phyloP scores from a whole-genome alignment of 2,888 invertebrate species.

The Hydrotaea diabolus region DNA sequence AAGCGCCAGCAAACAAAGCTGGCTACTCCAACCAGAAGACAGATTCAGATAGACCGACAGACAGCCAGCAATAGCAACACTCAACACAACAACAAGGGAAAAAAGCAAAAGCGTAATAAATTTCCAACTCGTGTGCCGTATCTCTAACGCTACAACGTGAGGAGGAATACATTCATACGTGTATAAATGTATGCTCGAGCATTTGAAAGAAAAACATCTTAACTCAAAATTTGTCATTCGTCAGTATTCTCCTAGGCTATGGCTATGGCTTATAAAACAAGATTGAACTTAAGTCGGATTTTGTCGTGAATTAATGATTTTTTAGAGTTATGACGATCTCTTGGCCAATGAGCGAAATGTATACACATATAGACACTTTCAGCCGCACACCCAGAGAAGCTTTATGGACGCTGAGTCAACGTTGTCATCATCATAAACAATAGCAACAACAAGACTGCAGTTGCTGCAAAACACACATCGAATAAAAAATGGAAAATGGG shows the following conservation, averaged over 20 bases:
- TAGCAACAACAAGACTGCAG: not conserved
- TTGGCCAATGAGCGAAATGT: too few relatives aligned
- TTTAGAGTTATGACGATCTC: too few relatives aligned
- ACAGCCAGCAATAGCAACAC: conserved; percentile 54
- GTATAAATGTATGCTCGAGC: conserved; percentile 58
- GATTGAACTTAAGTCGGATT: too few relatives aligned
- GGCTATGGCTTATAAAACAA: too few relatives aligned
- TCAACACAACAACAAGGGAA: conserved; percentile 55
- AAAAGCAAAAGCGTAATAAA: conserved; percentile 46
- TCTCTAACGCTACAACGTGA: conserved; percentile 8
- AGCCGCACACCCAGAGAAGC: conserved; percentile 61
- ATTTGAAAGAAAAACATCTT: too few relatives aligned
- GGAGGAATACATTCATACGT: conserved; percentile 66
- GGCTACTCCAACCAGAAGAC: conserved; percentile 53
- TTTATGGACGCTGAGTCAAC: conserved; percentile 12
- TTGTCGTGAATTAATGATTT: too few relatives aligned
- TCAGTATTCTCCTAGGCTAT: too few relatives aligned
- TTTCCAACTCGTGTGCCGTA: conserved; percentile 76
- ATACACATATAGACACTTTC: conserved; percentile 53
- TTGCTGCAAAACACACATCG: conserved; percentile 19
- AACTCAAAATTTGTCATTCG: too few relatives aligned
- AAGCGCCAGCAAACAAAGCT: conserved; percentile 34
- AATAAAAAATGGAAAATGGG: not conserved
- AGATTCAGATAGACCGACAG: conserved; percentile 33
- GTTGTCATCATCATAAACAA: not conserved